Percentiles rank a stretch among this genome's conserved stretches.
Evolutionary conservation across 2,888 invertebrate species (phyloP).

Genomic region (Nycteola revayana): DNA sequence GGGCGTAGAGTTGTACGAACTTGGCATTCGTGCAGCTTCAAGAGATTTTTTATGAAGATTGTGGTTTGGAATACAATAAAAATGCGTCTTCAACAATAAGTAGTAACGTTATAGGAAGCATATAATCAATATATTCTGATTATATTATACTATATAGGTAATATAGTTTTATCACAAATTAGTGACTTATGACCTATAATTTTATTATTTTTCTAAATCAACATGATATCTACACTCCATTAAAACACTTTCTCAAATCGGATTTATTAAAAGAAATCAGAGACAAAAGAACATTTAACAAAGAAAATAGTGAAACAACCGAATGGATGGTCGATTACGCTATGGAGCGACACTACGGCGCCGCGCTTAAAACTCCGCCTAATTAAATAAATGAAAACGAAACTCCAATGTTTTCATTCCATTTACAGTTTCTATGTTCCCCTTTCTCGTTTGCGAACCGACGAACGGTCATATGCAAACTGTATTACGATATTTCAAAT

Average conservation of each 20-base stretch:
- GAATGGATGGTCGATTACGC: constrained; percentile 56
- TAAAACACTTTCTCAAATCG: constrained; percentile 22
- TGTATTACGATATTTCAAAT: constrained; percentile 50
- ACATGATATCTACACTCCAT: too few relatives aligned
- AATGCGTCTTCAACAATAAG: too few relatives aligned
- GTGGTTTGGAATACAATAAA: too few relatives aligned
- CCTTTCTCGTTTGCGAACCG: constrained; percentile 38
- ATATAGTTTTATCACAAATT: too few relatives aligned
- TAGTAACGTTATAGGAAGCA: too few relatives aligned
- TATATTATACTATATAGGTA: too few relatives aligned
- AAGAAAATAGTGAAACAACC: constrained; percentile 46
- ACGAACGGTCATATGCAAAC: constrained; percentile 59
- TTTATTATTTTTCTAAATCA: too few relatives aligned
- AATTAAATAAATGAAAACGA: constrained; percentile 79
- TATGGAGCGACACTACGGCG: constrained; percentile 61
- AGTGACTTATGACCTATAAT: too few relatives aligned
- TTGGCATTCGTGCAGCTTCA: too few relatives aligned
- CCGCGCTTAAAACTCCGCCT: constrained; percentile 68
- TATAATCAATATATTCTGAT: too few relatives aligned
- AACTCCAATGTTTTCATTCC: constrained; percentile 78
- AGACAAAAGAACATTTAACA: constrained; percentile 30
- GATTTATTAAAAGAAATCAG: constrained; percentile 31
- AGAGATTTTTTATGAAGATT: too few relatives aligned
- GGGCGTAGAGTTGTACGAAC: too few relatives aligned
- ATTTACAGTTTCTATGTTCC: constrained; percentile 66